These are phyloP conservation scores for Pecten maximus DNA, from an alignment of 2,888 invertebrate genomes.

Conservation along the genomic window DNA sequence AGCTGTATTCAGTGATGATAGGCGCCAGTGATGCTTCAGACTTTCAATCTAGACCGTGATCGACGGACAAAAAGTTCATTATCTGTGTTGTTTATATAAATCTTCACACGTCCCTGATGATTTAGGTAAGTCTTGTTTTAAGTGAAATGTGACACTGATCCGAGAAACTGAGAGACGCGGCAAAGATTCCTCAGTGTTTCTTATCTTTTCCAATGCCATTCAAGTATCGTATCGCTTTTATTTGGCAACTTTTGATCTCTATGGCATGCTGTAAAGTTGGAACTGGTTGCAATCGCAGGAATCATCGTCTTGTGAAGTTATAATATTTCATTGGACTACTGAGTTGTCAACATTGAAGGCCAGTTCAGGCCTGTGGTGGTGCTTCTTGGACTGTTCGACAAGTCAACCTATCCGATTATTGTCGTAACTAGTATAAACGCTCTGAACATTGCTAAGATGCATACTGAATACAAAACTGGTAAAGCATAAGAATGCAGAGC, in stretches of 20 bases:
- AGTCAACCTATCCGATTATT: too few relatives aligned
- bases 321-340: too few relatives aligned
- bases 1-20: neutral
- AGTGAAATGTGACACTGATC: neutral
- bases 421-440: too few relatives aligned
- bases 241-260: slow-evolving; percentile 24
- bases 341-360: too few relatives aligned
- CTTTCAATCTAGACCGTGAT: neutral
- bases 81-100: slow-evolving; percentile 11
- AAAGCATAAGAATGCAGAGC: too few relatives aligned
- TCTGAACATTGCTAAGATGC: too few relatives aligned
- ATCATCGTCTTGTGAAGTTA: neutral
- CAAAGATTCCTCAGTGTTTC: neutral
- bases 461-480: too few relatives aligned
- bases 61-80: slow-evolving; percentile 7
- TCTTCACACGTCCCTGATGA: slow-evolving; percentile 10
- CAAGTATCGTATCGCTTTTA: slow-evolving; percentile 26
- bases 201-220: neutral
- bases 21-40: neutral
- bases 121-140: neutral
- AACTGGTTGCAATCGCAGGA: neutral
- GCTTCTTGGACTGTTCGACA: too few relatives aligned
- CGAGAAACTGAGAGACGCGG: neutral
- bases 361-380: too few relatives aligned
- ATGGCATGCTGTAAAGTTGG: neutral